Evolutionary conservation across 1,140 invertebrate species (phyloP), one percentile per base, ranked within the genome.

Genomic region (Whitmania pigra): DNA sequence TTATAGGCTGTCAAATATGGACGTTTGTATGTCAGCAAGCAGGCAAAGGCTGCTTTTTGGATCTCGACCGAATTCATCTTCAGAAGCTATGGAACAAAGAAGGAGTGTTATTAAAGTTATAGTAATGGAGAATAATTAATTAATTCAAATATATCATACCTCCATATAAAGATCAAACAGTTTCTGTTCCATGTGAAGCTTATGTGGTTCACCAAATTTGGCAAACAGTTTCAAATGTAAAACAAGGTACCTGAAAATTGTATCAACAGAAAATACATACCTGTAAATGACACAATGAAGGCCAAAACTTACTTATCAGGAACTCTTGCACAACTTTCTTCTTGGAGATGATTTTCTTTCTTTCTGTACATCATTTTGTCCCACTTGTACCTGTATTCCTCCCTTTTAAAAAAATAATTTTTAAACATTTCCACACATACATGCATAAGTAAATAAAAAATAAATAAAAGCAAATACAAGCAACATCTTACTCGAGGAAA

Each of bases 41-140:
- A 95, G 77, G 90, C 88, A 63, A 96, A 83, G 0, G 92, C 89
- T 71, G 87, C 85, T 79, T 90, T 92, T 79, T 96, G 93, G 53
- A 96, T 83, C 11, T 87, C 85, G 0, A 85, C 76, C 82, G 90
- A 89, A 77, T 87, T 88, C 71, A 91, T 88, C 55, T 87, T 86
- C 11, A 97, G 79, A 63, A 95, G 85, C 76, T 93, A 87, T 74
- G 74, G 71, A 75, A 70, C 49, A 73, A 67, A 74, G 2, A 36
- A 36, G 31, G 31, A 36, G 31, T 36, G 31, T 2, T 36, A 36
- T 36, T 36, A 36, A 3, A 57, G 20, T 57, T 57, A 25, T 57
- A 3, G 20, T n/a, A 4, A 5, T n/a, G 25, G 25, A 57, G 20
- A n/a, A n/a, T 25, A 57, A 57, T 25, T n/a, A n/a, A 9, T 57